Base-by-base conservation (phyloP, 1,140 invertebrate species). In the Orussus abietinus region DNA sequence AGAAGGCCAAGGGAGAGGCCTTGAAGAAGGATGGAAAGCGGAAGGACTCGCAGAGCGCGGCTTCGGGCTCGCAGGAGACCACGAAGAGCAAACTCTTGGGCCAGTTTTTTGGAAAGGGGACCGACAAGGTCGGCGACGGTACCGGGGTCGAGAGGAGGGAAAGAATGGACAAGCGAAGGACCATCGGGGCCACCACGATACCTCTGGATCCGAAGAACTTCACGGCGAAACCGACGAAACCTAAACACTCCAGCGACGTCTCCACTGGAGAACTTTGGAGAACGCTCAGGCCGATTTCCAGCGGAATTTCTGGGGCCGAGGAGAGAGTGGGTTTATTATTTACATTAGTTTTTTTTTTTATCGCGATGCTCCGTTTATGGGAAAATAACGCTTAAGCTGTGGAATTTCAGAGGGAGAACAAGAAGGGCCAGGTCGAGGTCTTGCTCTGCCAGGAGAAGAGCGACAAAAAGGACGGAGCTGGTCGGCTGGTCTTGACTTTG, bases 191-290 rank as follows among this genome's bases (percentile, higher is more conserved):
- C 1, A 82, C 84, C 3, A 85, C 84, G 4, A 83, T 84, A 59
- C 80, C 82, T 48, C 75, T 87, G 35, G 84, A 86, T 47, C 68
- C 76, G 3, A 82, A 81, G 50, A 75, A 82, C 38, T 87, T 87
- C 45, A 78, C 75, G 12, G 78, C 77, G 29, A 83, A 83, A 62
- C 64, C 80, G 29, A 72, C 73, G 29, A 81, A 80, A 46, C 29
- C 66, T 4, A 74, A 70, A 36, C 64, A 74, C 42, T 11, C 59
- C 52, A 73, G 77, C 22, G 69, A 79, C 28, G 79, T 81, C 33
- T 77, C 79, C 3, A 86, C 84, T n/a, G 83, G 83, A 6, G 85
- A 88, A 59, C 76, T 86, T 53, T 88, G 85, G 85, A 77, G 82
- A 53, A 80, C 78, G 11, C 73, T 87, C 28, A 82, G 82, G 68